Evolutionary conservation across 2,888 invertebrate species (phyloP).

Genomic region (Hyppa rectilinea): DNA sequence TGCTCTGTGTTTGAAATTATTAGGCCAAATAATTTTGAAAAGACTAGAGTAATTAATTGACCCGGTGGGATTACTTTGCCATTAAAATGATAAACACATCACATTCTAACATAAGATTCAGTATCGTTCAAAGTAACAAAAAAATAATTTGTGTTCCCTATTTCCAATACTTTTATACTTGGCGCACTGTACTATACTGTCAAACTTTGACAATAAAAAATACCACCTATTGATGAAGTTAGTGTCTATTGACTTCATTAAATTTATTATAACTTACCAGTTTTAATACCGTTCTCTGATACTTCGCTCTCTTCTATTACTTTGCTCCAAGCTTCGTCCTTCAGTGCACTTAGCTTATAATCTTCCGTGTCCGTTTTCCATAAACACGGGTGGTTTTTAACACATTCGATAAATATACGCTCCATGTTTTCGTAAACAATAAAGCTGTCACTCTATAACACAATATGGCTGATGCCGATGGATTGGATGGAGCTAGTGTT

Average conservation of each 20-base stretch:
- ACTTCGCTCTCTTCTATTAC: conserved; percentile 44
- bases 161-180: background rate
- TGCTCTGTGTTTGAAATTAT: too few relatives aligned
- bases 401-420: conserved; percentile 47
- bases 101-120: too few relatives aligned
- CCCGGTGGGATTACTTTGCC: too few relatives aligned
- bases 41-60: too few relatives aligned
- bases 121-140: background rate
- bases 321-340: conserved; percentile 50
- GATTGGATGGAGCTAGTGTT: background rate
- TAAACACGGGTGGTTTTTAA: conserved; percentile 47
- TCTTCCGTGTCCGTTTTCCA: conserved; percentile 48
- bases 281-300: conserved; percentile 45
- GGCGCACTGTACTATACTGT: conserved; percentile 25
- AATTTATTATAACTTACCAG: conserved; percentile 27
- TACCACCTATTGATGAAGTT: background rate
- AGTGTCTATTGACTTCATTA: background rate
- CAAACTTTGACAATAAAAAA: conserved; percentile 6
- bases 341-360: conserved; percentile 30
- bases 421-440: conserved; percentile 45
- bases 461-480: conserved; percentile 33
- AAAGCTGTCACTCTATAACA: conserved; percentile 8
- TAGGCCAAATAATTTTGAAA: too few relatives aligned
- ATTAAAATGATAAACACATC: background rate
- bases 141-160: background rate